phyloP scores from a whole-genome alignment of 2,797 vertebrate genomes.

The Anniella stebbinsi region DNA sequence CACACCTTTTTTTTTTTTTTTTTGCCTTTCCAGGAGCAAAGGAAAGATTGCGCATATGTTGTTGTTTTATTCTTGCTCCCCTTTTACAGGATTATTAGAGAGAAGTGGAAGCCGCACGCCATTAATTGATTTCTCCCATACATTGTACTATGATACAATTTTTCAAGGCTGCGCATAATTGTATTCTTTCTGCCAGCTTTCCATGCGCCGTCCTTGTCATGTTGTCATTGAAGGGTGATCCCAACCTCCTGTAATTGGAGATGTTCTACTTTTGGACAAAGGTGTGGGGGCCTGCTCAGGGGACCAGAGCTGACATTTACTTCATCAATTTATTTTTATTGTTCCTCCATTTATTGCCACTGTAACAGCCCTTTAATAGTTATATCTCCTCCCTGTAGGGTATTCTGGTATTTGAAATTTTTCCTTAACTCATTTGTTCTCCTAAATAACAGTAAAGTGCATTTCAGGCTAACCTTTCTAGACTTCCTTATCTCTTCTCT shows the following conservation, averaged over 20 bases:
- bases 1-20: too few species aligned
- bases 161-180: conserved; percentile 89
- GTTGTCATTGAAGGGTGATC: conserved; percentile 87
- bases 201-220: conserved; percentile 85
- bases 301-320: conserved; percentile 88
- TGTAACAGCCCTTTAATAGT: conserved; percentile 90
- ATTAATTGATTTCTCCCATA: conserved; percentile 87
- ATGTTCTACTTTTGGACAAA: conserved; percentile 90
- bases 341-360: conserved; percentile 88
- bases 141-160: conserved; percentile 85
- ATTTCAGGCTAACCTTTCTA: conserved; percentile 87
- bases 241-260: conserved; percentile 88
- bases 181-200: conserved; percentile 82
- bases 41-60: neutral
- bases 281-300: conserved; percentile 87
- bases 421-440: conserved; percentile 90
- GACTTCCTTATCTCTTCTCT: conserved; percentile 84
- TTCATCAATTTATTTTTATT: conserved; percentile 91
- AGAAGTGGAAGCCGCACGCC: conserved; percentile 79
- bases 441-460: conserved; percentile 88
- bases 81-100: conserved; percentile 80
- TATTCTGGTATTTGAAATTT: conserved; percentile 91
- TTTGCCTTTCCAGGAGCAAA: conserved; percentile 53
- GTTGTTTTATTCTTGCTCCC: conserved; percentile 40
- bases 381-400: conserved; percentile 90